These are phyloP conservation scores for Aeoliscus strigatus DNA, from an alignment of 2,797 vertebrate species.

Conservation along the genomic window DNA sequence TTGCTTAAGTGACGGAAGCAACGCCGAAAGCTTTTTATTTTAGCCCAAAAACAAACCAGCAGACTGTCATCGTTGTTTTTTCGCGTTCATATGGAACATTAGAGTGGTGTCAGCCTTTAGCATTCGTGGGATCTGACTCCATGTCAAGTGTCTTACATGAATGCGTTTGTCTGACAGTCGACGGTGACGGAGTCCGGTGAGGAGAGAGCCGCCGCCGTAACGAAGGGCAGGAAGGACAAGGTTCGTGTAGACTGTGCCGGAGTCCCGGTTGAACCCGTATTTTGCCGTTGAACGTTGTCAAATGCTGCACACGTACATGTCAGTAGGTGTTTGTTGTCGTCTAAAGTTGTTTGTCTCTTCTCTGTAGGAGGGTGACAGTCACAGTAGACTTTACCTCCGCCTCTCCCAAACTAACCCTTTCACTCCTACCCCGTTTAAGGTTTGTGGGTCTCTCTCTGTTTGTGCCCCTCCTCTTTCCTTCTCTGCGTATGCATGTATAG, in stretches of 20 bases:
- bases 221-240: conserved; percentile 61
- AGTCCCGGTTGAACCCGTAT: background rate
- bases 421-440: conserved; percentile 97
- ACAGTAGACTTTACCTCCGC: conserved; percentile 86
- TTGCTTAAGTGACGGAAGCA: no score
- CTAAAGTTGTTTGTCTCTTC: conserved; percentile 81
- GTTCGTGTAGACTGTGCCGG: conserved; percentile 48
- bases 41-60: no score
- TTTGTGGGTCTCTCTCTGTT: conserved; percentile 80
- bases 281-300: no score
- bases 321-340: conserved; percentile 24
- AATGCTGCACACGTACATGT: background rate
- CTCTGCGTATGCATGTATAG: conserved; percentile 30
- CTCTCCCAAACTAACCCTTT: conserved; percentile 97
- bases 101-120: no score
- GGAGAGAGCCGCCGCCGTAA: conserved; percentile 43
- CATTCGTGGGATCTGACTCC: no score
- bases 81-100: no score
- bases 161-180: conserved; percentile 53
- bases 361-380: conserved; percentile 88
- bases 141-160: no score
- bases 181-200: conserved; percentile 57
- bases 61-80: no score
- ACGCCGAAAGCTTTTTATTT: no score
- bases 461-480: conserved; percentile 13